phyloP scores from a whole-genome alignment of 2,797 vertebrate genomes.

The Kryptopterus vitreolus region DNA sequence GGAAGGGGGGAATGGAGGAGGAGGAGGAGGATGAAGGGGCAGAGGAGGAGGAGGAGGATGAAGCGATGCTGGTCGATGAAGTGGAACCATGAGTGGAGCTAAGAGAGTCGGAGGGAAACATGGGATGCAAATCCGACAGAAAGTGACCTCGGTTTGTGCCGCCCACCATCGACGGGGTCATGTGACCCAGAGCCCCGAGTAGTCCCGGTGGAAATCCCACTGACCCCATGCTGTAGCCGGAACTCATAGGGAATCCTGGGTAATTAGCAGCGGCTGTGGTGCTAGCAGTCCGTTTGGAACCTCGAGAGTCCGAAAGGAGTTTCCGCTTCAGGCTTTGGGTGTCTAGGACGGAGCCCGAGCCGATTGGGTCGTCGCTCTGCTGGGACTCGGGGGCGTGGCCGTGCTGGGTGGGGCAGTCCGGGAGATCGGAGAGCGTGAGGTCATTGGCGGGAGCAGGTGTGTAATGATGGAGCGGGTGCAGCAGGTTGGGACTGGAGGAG shows the following conservation, averaged over 20 bases:
- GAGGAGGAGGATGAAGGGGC: conserved; percentile 84
- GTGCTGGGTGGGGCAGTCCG: conserved; percentile 59
- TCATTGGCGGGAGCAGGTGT: conserved; percentile 60
- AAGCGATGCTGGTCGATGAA: conserved; percentile 64
- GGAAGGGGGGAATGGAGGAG: conserved; percentile 84
- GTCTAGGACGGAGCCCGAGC: conserved; percentile 73
- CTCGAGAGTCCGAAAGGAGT: conserved; percentile 74
- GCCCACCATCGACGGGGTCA: conserved; percentile 87
- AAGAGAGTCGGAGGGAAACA: conserved; percentile 88
- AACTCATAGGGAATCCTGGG: conserved; percentile 73
- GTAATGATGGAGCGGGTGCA: conserved; percentile 89
- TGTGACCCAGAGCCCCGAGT: conserved; percentile 83
- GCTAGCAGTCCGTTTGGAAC: conserved; percentile 67
- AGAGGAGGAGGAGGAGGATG: conserved; percentile 74
- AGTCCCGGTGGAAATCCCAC: conserved; percentile 85
- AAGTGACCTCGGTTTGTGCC: conserved; percentile 84
- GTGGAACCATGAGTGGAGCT: conserved; percentile 70
- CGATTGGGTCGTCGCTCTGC: conserved; percentile 65
- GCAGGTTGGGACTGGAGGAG: conserved; percentile 88
- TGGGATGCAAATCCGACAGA: conserved; percentile 87
- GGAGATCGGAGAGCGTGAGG: conserved; percentile 18
- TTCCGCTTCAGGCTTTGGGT: conserved; percentile 85
- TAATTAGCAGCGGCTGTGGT: conserved; percentile 51
- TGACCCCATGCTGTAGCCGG: conserved; percentile 82
- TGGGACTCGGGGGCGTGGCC: conserved; percentile 62